These are phyloP conservation scores for Spermophilus dauricus DNA, from an alignment of 2,113 vertebrate species.

Conservation along the genomic window DNA sequence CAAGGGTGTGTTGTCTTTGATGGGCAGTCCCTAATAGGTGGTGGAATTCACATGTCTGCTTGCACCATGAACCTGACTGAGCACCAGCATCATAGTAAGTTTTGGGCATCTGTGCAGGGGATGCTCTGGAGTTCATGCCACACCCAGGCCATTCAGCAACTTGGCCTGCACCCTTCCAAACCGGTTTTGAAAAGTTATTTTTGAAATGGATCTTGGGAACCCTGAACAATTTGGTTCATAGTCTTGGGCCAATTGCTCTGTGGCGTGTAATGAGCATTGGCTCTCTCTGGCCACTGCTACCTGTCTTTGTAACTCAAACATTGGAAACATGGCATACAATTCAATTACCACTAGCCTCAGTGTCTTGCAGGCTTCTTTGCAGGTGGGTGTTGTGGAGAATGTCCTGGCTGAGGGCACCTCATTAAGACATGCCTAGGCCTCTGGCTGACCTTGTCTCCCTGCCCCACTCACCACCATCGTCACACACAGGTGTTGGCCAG, in stretches of 20 bases:
- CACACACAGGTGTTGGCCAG: accelerated
- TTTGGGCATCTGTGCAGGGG: too few species aligned
- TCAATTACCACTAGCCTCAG: background rate
- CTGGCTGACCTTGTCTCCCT: too few species aligned
- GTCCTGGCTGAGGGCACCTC: too few species aligned
- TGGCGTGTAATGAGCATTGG: conserved; percentile 29
- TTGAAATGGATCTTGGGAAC: background rate
- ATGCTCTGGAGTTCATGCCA: background rate
- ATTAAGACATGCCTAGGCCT: accelerated
- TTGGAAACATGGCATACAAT: background rate
- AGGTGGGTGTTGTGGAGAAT: too few species aligned
- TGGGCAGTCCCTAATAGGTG: background rate
- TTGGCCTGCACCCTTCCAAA: background rate
- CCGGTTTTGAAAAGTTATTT: background rate
- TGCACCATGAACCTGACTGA: accelerated
- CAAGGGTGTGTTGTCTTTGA: background rate
- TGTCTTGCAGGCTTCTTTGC: background rate
- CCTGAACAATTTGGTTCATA: background rate
- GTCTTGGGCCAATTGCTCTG: background rate
- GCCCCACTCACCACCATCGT: accelerated
- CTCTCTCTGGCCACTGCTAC: background rate
- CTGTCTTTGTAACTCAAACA: conserved; percentile 44
- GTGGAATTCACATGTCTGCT: background rate
- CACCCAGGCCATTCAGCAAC: accelerated
- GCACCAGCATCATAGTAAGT: too few species aligned